Base-by-base conservation (phyloP, 2,888 invertebrate species). In the Noctua comes region DNA sequence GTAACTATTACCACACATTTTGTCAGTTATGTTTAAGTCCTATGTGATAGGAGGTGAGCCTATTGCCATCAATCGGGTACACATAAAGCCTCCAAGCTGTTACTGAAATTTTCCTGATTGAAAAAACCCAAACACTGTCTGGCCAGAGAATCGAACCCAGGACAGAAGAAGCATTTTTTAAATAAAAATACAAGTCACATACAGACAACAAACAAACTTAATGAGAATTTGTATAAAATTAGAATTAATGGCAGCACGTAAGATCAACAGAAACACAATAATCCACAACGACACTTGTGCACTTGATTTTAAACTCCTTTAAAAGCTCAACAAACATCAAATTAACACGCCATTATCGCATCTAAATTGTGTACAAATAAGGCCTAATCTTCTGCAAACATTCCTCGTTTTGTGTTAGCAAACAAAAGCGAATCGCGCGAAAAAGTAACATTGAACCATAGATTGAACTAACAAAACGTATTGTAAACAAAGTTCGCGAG, bases 351-450 rank as follows among this genome's bases (percentile, higher is more conserved):
- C 69, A 78, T 62, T 73, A 72, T 79, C 36, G 76, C 65, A 79
- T 62, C 79, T 68, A 77, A 78, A 87, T 76, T 27, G 21, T 21
- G 31, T 69, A 43, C 80, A 88, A 88, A 88, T 69, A 82, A 69
- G 76, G 75, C 72, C 77, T 68, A 80, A 83, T 88, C 80, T 85
- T 83, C 40, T 57, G 48, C 70, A 83, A 88, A 88, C 82, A 88
- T 74, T 85, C 69, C 27, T 80, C 70, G 79, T 79, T 84, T 86
- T 81, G 65, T 74, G 66, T 71, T 59, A 21, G 57, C 81, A 85
- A 85, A 86, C 83, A 88, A 82, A 79, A 65, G 68, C 78, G 80
- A 73, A 75, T 82, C 59, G 80, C 79, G 83, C 68, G 83, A 88
- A 88, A 83, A 86, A 83, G 80, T 82, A 88, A 88, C 88, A 88